Evolutionary conservation across 2,113 vertebrate genomes (phyloP).

Genomic region (Syrrhaptes paradoxus): DNA sequence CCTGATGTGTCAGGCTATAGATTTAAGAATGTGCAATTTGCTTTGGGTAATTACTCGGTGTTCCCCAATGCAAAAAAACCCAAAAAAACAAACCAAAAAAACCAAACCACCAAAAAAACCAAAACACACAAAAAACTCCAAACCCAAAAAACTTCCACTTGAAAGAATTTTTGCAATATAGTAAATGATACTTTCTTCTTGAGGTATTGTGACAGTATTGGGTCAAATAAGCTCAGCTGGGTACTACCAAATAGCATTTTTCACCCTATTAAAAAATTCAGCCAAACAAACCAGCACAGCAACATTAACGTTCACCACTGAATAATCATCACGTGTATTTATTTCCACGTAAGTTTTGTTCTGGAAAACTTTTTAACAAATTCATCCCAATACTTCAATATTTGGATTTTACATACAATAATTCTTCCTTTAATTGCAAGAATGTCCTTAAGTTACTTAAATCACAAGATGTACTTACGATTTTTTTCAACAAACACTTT

Average conservation of each 20-base stretch:
- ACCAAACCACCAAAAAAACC: background rate
- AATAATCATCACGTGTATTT: background rate
- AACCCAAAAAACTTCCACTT: background rate
- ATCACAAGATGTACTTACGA: slow-evolving; percentile 80
- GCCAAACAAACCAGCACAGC: background rate
- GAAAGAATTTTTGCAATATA: background rate
- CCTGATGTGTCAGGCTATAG: background rate
- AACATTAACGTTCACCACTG: background rate
- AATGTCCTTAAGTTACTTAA: background rate
- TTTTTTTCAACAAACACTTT: slow-evolving; percentile 94
- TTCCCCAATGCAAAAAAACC: background rate
- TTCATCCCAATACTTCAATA: background rate
- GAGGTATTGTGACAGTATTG: background rate
- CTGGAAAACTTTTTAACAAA: background rate
- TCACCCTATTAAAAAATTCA: background rate
- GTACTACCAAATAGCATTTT: background rate
- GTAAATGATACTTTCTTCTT: background rate
- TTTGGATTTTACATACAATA: background rate
- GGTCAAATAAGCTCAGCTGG: background rate
- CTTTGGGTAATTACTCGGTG: background rate
- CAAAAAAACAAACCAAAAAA: background rate
- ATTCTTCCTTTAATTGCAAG: background rate
- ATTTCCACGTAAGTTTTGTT: background rate
- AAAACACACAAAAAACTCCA: background rate
- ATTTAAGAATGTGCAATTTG: background rate